Conservation (phyloP, 2,888 invertebrate genomes). For the Apamea anceps region DNA sequence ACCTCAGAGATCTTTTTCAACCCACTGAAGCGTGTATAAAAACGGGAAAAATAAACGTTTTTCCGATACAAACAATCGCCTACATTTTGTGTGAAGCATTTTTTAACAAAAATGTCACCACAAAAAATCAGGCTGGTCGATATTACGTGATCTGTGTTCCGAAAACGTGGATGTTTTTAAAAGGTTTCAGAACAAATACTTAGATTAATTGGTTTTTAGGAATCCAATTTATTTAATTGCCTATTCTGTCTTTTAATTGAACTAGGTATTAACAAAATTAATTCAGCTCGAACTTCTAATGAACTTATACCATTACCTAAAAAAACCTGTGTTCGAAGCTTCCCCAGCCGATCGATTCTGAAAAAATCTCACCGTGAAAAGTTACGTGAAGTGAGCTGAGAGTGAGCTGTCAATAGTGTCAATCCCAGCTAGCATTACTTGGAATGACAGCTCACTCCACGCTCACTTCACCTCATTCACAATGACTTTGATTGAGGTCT, state of each 20-base stretch:
- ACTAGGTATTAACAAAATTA: background rate
- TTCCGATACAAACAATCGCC: slow-evolving; percentile 44
- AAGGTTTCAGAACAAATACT: background rate
- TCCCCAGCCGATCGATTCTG: too few relatives aligned
- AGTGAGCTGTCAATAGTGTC: too few relatives aligned
- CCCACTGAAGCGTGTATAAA: slow-evolving; percentile 22
- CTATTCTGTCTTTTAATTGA: background rate
- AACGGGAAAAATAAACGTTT: slow-evolving; percentile 28
- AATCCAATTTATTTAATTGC: background rate
- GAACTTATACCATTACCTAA: background rate
- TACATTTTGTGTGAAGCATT: slow-evolving; percentile 33
- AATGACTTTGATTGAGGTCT: slow-evolving; percentile 30
- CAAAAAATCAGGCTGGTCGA: background rate
- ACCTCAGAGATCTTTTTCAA: slow-evolving; percentile 23
- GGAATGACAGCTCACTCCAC: too few relatives aligned
- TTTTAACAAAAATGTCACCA: slow-evolving; percentile 13
- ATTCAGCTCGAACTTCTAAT: background rate
- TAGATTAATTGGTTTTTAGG: background rate
- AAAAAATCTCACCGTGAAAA: too few relatives aligned
- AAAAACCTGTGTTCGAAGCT: too few relatives aligned
- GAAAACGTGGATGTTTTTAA: background rate
- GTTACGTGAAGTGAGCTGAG: too few relatives aligned
- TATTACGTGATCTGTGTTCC: slow-evolving; percentile 16
- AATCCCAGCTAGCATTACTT: too few relatives aligned
- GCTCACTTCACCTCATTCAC: too few relatives aligned